Evolutionary conservation across 2,888 invertebrate genomes (phyloP).

Genomic region (Sericinus montela): DNA sequence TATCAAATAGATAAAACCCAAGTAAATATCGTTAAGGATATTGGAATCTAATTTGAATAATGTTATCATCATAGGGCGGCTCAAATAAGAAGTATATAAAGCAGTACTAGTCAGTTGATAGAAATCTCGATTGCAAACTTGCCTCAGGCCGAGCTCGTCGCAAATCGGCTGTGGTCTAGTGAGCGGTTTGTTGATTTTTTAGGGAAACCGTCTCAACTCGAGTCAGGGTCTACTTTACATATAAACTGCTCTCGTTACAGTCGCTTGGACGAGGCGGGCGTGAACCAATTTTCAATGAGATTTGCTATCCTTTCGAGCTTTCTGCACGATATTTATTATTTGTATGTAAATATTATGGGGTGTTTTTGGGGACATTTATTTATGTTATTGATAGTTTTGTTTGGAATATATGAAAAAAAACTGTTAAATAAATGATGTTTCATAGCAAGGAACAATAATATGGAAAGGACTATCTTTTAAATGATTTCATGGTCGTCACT

Average conservation of each 20-base stretch:
- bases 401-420: not conserved
- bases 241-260: conserved; percentile 48
- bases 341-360: conserved; percentile 19
- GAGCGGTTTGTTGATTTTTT: conserved; percentile 29
- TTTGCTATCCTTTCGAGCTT: conserved; percentile 19
- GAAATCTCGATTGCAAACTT: conserved; percentile 23
- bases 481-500: too few relatives aligned
- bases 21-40: not conserved
- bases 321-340: conserved; percentile 18
- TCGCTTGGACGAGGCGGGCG: conserved; percentile 44
- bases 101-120: conserved; percentile 21
- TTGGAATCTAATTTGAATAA: conserved; percentile 6
- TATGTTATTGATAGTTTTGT: conserved; percentile 17
- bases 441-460: too few relatives aligned
- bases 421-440: not conserved
- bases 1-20: not conserved
- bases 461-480: too few relatives aligned
- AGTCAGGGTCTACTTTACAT: conserved; percentile 33
- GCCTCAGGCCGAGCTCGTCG: conserved; percentile 25
- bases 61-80: conserved; percentile 1
- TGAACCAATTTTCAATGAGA: conserved; percentile 50
- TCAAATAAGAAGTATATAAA: conserved; percentile 6
- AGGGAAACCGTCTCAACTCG: conserved; percentile 21
- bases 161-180: conserved; percentile 24
- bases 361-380: conserved; percentile 18